Conservation (phyloP, 2,888 invertebrate species). For the Caenorhabditis virilis region DNA sequence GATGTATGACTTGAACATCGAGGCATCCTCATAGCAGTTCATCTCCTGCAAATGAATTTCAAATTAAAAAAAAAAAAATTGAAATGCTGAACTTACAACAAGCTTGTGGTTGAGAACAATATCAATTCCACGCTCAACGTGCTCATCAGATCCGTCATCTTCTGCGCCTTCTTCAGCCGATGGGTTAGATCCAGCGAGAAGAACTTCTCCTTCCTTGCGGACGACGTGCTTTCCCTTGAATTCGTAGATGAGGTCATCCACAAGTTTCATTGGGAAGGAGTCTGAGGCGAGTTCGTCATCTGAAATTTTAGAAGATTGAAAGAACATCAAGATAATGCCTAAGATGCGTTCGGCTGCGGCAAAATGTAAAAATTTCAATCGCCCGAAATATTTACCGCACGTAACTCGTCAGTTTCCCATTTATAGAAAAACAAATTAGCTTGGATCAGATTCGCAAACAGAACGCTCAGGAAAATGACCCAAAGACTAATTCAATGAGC, state of each 20-base stretch:
- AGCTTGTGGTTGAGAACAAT: slow-evolving; percentile 84
- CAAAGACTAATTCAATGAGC: background rate
- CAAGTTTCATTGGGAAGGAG: slow-evolving; percentile 86
- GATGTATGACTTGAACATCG: slow-evolving; percentile 83
- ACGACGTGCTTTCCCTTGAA: slow-evolving; percentile 74
- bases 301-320: slow-evolving; percentile 71
- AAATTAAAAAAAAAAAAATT: too few relatives aligned
- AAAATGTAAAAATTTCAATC: slow-evolving; percentile 1
- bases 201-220: slow-evolving; percentile 76
- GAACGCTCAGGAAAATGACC: slow-evolving; percentile 10
- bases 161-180: slow-evolving; percentile 82
- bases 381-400: slow-evolving; percentile 21
- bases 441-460: background rate
- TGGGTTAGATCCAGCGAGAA: slow-evolving; percentile 87
- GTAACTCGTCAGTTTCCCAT: slow-evolving; percentile 34
- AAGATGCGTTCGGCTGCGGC: slow-evolving; percentile 12
- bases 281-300: slow-evolving; percentile 99
- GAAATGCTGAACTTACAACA: slow-evolving; percentile 24
- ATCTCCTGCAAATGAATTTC: slow-evolving; percentile 70
- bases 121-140: slow-evolving; percentile 85
- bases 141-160: slow-evolving; percentile 73
- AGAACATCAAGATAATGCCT: slow-evolving; percentile 5
- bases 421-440: background rate
- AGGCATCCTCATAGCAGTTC: slow-evolving; percentile 81
- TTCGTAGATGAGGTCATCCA: slow-evolving; percentile 91